Conservation (phyloP, 1,140 invertebrate genomes). For the Lasaia peninsularis region DNA sequence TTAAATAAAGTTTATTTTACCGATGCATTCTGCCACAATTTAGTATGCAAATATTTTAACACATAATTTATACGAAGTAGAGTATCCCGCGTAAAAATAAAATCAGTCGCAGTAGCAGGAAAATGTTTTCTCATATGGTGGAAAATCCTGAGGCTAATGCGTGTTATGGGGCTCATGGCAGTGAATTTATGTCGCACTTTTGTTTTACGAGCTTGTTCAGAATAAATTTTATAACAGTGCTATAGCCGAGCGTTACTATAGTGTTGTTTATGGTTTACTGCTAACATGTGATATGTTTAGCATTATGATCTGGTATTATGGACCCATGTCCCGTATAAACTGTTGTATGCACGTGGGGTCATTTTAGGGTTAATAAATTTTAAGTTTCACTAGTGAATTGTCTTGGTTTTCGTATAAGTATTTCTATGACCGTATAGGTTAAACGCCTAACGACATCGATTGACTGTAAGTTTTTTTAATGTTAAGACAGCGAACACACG, state of each 20-base stretch:
- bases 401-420: not conserved
- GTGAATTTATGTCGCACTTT: slow-evolving; percentile 59
- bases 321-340: slow-evolving; percentile 4
- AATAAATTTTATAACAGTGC: slow-evolving; percentile 50
- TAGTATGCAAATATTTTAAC: too few relatives aligned
- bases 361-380: slow-evolving; percentile 10
- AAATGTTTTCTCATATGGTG: slow-evolving; percentile 69
- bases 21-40: too few relatives aligned
- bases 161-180: slow-evolving; percentile 40
- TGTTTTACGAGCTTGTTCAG: slow-evolving; percentile 54
- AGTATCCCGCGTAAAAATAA: slow-evolving; percentile 36
- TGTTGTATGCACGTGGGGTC: slow-evolving; percentile 11
- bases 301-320: slow-evolving; percentile 15
- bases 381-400: not conserved
- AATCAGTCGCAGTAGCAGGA: slow-evolving; percentile 36
- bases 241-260: slow-evolving; percentile 22
- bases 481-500: too few relatives aligned
- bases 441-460: too few relatives aligned
- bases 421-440: too few relatives aligned
- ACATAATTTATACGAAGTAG: slow-evolving; percentile 38
- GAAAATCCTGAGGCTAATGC: slow-evolving; percentile 57
- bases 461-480: too few relatives aligned
- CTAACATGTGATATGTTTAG: slow-evolving; percentile 25
- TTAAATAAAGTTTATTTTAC: too few relatives aligned
- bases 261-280: slow-evolving; percentile 37